Percentiles rank a stretch among this genome's conserved stretches.
Evolutionary conservation across 2,113 vertebrate species (phyloP).

Genomic region (Apodemus speciosus): DNA sequence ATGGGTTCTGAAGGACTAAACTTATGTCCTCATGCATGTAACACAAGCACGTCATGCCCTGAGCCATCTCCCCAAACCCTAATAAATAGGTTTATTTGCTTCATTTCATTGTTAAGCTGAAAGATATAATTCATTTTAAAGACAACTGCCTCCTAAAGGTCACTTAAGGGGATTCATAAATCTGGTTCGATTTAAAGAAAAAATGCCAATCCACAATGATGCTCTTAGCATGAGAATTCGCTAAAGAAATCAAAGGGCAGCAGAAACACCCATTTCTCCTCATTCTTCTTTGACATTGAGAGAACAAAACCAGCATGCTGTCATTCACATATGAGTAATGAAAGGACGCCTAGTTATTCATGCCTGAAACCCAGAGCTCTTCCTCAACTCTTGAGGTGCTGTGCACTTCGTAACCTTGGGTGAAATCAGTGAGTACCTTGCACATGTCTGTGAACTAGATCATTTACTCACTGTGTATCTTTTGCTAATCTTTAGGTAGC

Average conservation of each 20-base stretch:
- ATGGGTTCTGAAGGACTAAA: background rate
- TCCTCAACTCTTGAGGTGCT: background rate
- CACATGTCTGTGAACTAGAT: background rate
- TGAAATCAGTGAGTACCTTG: background rate
- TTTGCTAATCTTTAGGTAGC: background rate
- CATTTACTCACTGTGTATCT: background rate
- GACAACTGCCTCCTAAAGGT: background rate
- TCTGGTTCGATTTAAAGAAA: slow-evolving; percentile 10
- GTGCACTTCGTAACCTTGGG: background rate
- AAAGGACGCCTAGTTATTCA: background rate
- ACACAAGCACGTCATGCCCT: too few species aligned
- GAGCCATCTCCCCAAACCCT: background rate
- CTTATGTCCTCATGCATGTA: background rate
- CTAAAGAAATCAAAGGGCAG: background rate
- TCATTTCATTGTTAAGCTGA: slow-evolving; percentile 29
- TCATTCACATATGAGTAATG: background rate
- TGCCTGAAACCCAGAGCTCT: background rate
- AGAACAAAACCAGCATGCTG: background rate
- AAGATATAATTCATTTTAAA: slow-evolving; percentile 14
- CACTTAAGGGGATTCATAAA: background rate
- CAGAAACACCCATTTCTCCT: background rate
- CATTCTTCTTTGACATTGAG: background rate
- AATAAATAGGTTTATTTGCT: background rate
- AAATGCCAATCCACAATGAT: slow-evolving; percentile 19
- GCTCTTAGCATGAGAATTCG: background rate